Evolutionary conservation across 2,113 vertebrate genomes (phyloP).

Genomic region (Pseudopipra pipra): DNA sequence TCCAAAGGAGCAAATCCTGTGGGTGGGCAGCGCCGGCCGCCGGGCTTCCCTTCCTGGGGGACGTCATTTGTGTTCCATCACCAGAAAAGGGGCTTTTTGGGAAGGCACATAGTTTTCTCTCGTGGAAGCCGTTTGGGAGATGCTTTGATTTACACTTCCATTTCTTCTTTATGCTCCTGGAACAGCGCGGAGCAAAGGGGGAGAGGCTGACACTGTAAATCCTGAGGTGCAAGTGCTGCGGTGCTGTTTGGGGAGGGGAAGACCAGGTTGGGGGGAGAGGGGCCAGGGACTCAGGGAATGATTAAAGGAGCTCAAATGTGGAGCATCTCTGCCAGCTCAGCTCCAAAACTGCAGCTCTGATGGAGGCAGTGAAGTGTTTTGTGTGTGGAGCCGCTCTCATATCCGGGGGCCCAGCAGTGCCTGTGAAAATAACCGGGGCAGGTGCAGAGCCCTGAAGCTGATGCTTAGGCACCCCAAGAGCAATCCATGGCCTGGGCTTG

Average conservation of each 20-base stretch:
- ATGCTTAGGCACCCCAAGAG: fast-evolving
- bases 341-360: neutral
- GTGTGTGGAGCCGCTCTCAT: fast-evolving
- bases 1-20: fast-evolving
- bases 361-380: neutral
- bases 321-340: neutral
- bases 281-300: neutral
- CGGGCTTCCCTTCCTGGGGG: neutral
- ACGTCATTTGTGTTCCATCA: fast-evolving
- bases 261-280: no score
- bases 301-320: neutral
- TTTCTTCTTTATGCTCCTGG: neutral
- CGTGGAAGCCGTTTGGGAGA: neutral
- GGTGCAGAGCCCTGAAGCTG: neutral
- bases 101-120: fast-evolving
- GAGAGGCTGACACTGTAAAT: neutral
- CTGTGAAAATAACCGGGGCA: neutral
- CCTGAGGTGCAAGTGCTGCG: fast-evolving
- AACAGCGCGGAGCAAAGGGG: neutral
- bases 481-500: fast-evolving
- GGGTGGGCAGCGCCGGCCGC: neutral
- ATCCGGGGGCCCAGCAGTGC: neutral
- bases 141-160: neutral
- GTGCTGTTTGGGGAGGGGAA: neutral
- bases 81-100: neutral